Percentiles rank a stretch among this genome's conserved stretches.
phyloP scores from a whole-genome alignment of 2,797 vertebrate genomes.

The Thunnus albacares region DNA sequence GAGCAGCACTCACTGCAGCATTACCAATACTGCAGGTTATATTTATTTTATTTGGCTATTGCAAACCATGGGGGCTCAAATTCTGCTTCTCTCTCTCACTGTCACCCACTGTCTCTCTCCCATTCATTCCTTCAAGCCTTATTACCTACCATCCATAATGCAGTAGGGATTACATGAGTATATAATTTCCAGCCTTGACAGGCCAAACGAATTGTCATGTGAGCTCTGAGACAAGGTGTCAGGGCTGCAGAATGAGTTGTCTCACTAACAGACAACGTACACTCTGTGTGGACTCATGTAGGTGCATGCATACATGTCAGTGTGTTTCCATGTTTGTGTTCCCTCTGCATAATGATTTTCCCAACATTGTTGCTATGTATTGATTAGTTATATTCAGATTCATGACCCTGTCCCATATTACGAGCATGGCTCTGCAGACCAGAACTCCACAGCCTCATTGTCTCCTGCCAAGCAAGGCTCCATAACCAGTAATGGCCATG shows the following conservation, averaged over 20 bases:
- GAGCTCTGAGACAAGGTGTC: constrained; percentile 71
- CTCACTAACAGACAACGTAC: constrained; percentile 60
- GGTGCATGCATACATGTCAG: constrained; percentile 32
- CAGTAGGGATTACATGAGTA: constrained; percentile 72
- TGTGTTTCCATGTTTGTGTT: constrained; percentile 16
- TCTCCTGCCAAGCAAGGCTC: constrained; percentile 48
- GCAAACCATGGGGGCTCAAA: constrained; percentile 45
- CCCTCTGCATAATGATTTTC: constrained; percentile 53
- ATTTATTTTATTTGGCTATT: constrained; percentile 64
- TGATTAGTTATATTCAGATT: constrained; percentile 70
- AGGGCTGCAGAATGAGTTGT: constrained; percentile 63
- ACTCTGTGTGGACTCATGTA: constrained; percentile 25
- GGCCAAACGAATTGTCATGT: constrained; percentile 73
- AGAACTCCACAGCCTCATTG: constrained; percentile 57
- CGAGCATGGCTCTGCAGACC: constrained; percentile 32
- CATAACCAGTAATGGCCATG: constrained; percentile 67
- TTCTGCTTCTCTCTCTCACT: constrained; percentile 45
- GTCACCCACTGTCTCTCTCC: constrained; percentile 45
- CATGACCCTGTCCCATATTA: constrained; percentile 47
- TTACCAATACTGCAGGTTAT: constrained; percentile 53
- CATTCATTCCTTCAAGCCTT: constrained; percentile 58
- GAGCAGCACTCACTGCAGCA: constrained; percentile 49
- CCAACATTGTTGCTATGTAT: constrained; percentile 59
- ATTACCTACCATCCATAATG: constrained; percentile 65
- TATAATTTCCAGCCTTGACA: constrained; percentile 75